Evolutionary conservation across 2,888 invertebrate genomes (phyloP), one percentile per base, ranked within the genome.

Genomic region (Tromatobia lineatoria): DNA sequence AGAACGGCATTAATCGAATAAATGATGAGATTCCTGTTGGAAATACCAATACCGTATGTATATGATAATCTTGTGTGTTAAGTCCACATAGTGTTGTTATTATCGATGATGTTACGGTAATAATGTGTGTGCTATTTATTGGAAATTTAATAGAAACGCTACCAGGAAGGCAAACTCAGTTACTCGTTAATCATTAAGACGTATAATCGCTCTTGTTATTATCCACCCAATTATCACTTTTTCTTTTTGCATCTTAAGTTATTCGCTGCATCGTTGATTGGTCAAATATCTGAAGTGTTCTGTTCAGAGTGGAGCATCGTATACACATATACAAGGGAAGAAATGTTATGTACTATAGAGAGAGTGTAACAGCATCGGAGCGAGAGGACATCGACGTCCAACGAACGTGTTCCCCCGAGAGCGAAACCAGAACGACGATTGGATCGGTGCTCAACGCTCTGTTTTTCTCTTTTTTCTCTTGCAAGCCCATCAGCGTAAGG

Each of bases 391-490:
- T 76, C 80, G 80, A 83, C 66, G 75, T 75, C 80, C 80, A 67
- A 80, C 83, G 71, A 80, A 83, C 83, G 80, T 83, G 83, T 83
- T 83, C 80, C 76, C 80, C 80, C 76, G 80, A 83, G 83, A 80
- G 80, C 83, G 83, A 83, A 83, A 83, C 80, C 83, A 83, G 80
- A 71, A 80, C 76, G 76, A 80, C 83, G 83, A 83, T 83, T 83
- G 83, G 83, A 83, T 80, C 83, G 80, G 71, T 66, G 75, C 61
- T 59, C 34, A 29, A 45, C 71, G 54, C 38, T 80, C 29, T 70
- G 66, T 23, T 64, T 34, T 76, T 64, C 57, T 45, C 50, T 23
- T 59, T 78, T 71, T 71, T 82, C 57, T 73, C 54, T 80, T 75
- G 80, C 82, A 23, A 82, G 67, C 70, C 80, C 71, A 83, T 83